A percentile compares a stretch with the other conserved stretches of the same genome.
phyloP scores from a whole-genome alignment of 2,888 invertebrate genomes.

The Chouioia cunea region DNA sequence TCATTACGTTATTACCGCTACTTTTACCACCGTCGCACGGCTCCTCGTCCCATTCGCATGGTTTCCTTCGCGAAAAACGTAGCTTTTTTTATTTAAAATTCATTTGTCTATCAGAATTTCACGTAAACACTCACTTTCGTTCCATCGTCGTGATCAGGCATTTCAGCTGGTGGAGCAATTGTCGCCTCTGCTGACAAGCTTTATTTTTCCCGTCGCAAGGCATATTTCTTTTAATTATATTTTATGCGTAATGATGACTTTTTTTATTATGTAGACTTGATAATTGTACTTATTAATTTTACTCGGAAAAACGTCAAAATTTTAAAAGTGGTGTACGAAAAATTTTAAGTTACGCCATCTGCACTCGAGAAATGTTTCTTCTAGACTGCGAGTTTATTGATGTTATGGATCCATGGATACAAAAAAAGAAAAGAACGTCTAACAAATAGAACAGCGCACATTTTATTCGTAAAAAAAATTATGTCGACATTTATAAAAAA shows the following conservation, averaged over 20 bases:
- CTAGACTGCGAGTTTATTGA: conserved; percentile 1
- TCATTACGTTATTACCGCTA: not conserved
- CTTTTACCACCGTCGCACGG: conserved; percentile 48
- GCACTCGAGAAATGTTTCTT: conserved; percentile 34
- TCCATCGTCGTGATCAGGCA: conserved; percentile 65
- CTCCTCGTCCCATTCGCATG: conserved; percentile 65
- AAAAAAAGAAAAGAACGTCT: conserved; percentile 18
- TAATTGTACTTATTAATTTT: conserved; percentile 2
- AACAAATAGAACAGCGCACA: not conserved
- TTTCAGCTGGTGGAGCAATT: conserved; percentile 61
- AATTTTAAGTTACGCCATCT: conserved; percentile 45
- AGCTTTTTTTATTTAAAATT: not conserved
- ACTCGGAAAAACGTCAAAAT: conserved; percentile 26
- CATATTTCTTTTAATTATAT: conserved; percentile 51
- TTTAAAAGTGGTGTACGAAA: conserved; percentile 19
- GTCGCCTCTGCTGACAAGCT: conserved; percentile 60
- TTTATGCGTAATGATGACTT: conserved; percentile 2
- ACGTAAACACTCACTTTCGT: conserved; percentile 54
- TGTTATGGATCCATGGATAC: conserved; percentile 38
- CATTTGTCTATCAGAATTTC: conserved; percentile 20
- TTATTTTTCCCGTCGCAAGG: conserved; percentile 64
- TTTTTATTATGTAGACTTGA: conserved; percentile 2
- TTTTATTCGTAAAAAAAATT: not conserved
- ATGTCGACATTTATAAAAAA: conserved; percentile 1
- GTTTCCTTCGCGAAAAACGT: conserved; percentile 53